These are phyloP conservation scores for Drosophila silvestris DNA, from an alignment of 2,888 invertebrate species.

Conservation along the genomic window DNA sequence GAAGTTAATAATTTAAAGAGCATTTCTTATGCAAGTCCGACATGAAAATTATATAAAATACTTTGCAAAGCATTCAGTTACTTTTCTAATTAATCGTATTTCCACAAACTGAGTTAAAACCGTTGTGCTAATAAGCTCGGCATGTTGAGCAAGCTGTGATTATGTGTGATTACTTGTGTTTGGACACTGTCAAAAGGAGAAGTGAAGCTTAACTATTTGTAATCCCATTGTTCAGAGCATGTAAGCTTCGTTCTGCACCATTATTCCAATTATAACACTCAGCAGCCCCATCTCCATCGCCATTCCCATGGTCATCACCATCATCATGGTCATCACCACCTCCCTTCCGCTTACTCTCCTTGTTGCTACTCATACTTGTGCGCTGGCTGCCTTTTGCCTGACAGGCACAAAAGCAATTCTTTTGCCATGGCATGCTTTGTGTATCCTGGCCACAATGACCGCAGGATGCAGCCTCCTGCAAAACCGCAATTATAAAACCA, in stretches of 20 bases:
- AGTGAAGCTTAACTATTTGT: constrained; percentile 30
- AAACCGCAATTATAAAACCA: constrained; percentile 77
- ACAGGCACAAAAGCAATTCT: constrained; percentile 49
- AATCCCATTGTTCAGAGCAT: constrained; percentile 51
- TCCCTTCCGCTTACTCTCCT: not conserved
- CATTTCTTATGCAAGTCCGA: not conserved
- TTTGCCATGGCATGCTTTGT: constrained; percentile 51
- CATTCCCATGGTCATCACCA: not conserved
- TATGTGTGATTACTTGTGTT: constrained; percentile 23
- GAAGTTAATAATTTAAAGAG: not conserved
- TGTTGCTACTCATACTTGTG: constrained; percentile 5
- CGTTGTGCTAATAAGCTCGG: not conserved
- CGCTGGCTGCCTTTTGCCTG: constrained; percentile 11
- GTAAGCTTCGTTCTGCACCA: constrained; percentile 53
- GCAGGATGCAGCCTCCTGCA: constrained; percentile 65
- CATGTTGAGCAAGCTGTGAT: constrained; percentile 8
- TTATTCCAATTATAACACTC: constrained; percentile 58
- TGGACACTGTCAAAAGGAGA: constrained; percentile 2
- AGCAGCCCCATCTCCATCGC: not conserved
- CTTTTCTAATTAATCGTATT: not conserved
- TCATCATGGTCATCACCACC: not conserved
- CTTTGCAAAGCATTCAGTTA: not conserved
- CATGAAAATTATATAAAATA: not conserved
- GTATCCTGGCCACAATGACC: constrained; percentile 68
- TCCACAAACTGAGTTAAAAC: not conserved